Conservation (phyloP, 1,140 invertebrate species). For the Phocides pigmalion region DNA sequence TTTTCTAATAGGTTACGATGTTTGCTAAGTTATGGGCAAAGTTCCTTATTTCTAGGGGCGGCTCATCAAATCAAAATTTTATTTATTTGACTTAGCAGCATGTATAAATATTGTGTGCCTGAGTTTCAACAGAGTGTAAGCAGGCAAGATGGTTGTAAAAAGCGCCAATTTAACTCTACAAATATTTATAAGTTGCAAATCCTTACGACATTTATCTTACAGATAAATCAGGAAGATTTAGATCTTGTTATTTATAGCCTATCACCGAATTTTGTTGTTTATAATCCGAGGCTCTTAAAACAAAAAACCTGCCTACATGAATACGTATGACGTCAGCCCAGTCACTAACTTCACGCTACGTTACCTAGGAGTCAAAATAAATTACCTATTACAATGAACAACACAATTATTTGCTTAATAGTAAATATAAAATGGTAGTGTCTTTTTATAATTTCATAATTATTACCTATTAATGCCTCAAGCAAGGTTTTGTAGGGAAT, state of each 20-base stretch:
- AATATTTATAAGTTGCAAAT: neutral
- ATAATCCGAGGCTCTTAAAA: neutral
- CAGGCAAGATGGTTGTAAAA: too few species aligned
- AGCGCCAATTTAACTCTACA: neutral
- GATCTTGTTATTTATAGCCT: neutral
- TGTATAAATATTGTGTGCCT: too few species aligned
- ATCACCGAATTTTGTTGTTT: neutral
- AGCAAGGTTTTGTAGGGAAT: neutral
- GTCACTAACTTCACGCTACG: neutral
- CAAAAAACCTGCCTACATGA: conserved; percentile 1
- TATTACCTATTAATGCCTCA: neutral
- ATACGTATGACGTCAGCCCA: neutral
- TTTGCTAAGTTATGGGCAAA: too few species aligned
- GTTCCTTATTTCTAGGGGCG: too few species aligned
- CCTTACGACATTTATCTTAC: neutral
- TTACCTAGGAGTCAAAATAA: neutral
- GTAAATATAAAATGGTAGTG: too few species aligned
- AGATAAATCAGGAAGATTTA: neutral
- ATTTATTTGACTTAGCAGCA: too few species aligned
- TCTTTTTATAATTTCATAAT: neutral
- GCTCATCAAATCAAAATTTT: too few species aligned
- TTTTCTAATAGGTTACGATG: too few species aligned
- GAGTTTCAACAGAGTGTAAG: too few species aligned
- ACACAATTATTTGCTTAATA: too few species aligned
- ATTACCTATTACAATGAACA: conserved; percentile 1